Conservation (phyloP, 2,797 vertebrate genomes). For the Sebastiscus albofasciatus region DNA sequence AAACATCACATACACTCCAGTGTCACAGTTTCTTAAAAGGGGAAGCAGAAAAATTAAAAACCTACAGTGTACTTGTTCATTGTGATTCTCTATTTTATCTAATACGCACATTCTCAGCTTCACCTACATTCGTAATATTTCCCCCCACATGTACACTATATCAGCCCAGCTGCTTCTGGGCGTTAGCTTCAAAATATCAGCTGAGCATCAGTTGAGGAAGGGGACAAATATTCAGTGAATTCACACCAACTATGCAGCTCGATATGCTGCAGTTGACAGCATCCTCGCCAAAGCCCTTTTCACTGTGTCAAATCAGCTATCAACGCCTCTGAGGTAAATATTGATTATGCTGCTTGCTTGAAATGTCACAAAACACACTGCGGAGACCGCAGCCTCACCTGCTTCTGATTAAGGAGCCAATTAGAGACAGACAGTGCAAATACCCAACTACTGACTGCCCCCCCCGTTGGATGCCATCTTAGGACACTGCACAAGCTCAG, state of each 20-base stretch:
- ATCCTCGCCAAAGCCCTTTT: constrained; percentile 38
- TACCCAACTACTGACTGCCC: constrained; percentile 55
- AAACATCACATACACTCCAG: background rate
- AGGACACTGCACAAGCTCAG: constrained; percentile 67
- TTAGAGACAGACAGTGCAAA: constrained; percentile 62
- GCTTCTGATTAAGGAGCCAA: constrained; percentile 69
- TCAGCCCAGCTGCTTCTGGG: constrained; percentile 23
- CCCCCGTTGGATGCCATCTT: constrained; percentile 67
- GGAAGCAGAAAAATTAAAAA: background rate
- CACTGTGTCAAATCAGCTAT: constrained; percentile 42
- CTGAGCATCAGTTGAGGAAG: constrained; percentile 18
- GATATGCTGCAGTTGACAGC: constrained; percentile 36
- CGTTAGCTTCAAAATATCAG: constrained; percentile 22
- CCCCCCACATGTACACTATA: background rate
- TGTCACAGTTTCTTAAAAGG: background rate
- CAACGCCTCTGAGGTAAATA: constrained; percentile 40
- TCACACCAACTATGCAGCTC: constrained; percentile 13
- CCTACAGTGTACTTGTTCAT: background rate
- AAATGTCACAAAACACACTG: constrained; percentile 45
- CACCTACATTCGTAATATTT: constrained; percentile 1
- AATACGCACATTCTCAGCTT: background rate
- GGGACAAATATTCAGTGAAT: constrained; percentile 29
- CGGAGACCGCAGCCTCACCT: constrained; percentile 48
- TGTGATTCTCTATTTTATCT: background rate
- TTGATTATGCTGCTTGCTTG: constrained; percentile 27